Evolutionary conservation across 2,888 invertebrate species (phyloP), one percentile per base, ranked within the genome.

Genomic region (Slavum lentiscoides): DNA sequence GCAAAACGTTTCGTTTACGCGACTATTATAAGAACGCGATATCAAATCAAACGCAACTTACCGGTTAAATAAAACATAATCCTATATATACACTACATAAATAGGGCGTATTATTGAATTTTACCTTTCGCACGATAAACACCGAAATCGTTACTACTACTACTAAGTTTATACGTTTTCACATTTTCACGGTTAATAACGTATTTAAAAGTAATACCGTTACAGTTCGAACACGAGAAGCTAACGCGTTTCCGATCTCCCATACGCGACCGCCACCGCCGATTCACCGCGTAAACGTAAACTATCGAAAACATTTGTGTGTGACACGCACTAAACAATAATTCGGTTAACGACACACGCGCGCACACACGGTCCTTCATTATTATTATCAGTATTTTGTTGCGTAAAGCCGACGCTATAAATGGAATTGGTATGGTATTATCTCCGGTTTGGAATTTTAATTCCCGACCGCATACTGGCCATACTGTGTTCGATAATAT

Each of bases 221-320:
- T 19, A 30, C 23, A 58, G 23, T 59, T 67, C 4, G 59, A 43
- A 58, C 43, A 67, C 43, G 75, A 58, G 19, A 67, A 66, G 1
- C 3, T 11, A 19, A 67, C 23, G 21, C 67, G 43, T 59, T 67
- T 43, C n/a, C 7, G 37, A 75, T n/a, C 7, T 58, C 23, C 67
- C 8, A 19, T 19, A 4, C 30, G 4, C 30, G 30, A 30, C 30
- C 30, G 4, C 30, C 30, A 4, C 39, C 67, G 43, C 8, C 43
- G 75, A 43, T 67, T 59, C 43, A 75, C 58, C 58, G 19, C 67
- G 43, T 75, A 75, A 67, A 75, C 67, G 67, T 75, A n/a, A 75
- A 75, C 58, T 58, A 67, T 75, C n/a, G 75, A 75, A 75, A 21
- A 67, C 75, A 75, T 75, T 67, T 75, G 75, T 6, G 17, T 43